These are phyloP conservation scores for Drosophila testacea DNA, from an alignment of 2,888 invertebrate genomes.

Conservation along the genomic window DNA sequence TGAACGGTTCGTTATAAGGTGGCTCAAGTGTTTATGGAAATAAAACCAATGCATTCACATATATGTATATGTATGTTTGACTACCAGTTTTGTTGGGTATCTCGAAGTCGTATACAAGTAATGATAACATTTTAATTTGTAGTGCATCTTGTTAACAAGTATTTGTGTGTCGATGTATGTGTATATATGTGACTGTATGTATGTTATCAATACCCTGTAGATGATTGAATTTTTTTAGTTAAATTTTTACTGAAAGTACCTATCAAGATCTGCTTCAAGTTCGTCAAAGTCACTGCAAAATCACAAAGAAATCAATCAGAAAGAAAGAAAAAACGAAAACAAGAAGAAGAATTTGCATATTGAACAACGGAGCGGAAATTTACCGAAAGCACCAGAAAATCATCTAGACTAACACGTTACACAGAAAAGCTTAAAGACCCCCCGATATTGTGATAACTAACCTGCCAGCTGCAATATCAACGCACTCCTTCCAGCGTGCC, in stretches of 20 bases:
- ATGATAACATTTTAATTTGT: slow-evolving; percentile 16
- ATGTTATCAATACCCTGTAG: slow-evolving; percentile 21
- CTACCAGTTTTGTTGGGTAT: slow-evolving; percentile 2
- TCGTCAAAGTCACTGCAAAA: slow-evolving; percentile 78
- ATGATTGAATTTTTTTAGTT: slow-evolving; percentile 27
- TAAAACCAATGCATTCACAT: slow-evolving; percentile 4
- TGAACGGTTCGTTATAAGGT: neutral
- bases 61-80: neutral
- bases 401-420: slow-evolving; percentile 9
- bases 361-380: slow-evolving; percentile 8
- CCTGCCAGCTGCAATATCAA: slow-evolving; percentile 92
- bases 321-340: slow-evolving; percentile 41
- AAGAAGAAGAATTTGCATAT: slow-evolving; percentile 20
- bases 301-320: slow-evolving; percentile 72
- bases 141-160: slow-evolving; percentile 18
- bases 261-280: slow-evolving; percentile 68
- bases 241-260: slow-evolving; percentile 65
- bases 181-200: neutral
- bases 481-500: slow-evolving; percentile 96
- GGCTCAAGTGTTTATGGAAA: slow-evolving; percentile 5
- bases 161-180: neutral
- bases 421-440: neutral
- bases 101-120: slow-evolving; percentile 1
- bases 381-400: slow-evolving; percentile 16
- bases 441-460: slow-evolving; percentile 74